Conservation (phyloP, 2,797 vertebrate species). For the Sebastes minor region DNA sequence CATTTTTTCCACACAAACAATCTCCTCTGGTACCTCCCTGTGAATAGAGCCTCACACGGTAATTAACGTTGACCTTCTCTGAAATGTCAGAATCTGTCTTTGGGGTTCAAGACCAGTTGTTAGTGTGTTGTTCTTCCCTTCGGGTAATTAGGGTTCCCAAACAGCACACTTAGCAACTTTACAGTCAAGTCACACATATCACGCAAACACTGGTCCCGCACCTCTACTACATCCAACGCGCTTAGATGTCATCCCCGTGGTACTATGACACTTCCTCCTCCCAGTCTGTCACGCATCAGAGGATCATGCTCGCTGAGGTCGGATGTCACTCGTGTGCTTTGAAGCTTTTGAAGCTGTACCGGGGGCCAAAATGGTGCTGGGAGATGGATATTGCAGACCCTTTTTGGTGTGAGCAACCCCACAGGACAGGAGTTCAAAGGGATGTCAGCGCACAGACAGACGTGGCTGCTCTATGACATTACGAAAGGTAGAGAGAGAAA, state of each 20-base stretch:
- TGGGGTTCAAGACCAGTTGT: constrained; percentile 39
- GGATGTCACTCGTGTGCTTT: constrained; percentile 60
- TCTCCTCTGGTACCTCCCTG: constrained; percentile 5
- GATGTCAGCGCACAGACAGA: constrained; percentile 31
- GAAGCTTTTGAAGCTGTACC: constrained; percentile 64
- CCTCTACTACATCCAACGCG: constrained; percentile 1
- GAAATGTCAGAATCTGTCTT: constrained; percentile 72
- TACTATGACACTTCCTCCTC: constrained; percentile 29
- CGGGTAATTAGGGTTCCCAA: constrained; percentile 55
- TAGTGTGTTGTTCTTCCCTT: constrained; percentile 42
- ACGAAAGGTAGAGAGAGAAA: constrained; percentile 1
- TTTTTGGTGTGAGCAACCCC: constrained; percentile 46
- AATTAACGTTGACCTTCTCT: constrained; percentile 72
- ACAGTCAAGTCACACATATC: constrained; percentile 40
- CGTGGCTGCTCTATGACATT: constrained; percentile 17
- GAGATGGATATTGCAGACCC: constrained; percentile 42
- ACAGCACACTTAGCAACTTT: constrained; percentile 15
- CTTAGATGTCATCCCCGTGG: constrained; percentile 26
- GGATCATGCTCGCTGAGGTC: constrained; percentile 53
- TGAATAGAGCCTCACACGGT: constrained; percentile 31
- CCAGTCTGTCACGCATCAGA: constrained; percentile 52
- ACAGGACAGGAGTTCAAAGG: constrained; percentile 68
- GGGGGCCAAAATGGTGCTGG: constrained; percentile 41
- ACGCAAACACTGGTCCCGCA: neutral
- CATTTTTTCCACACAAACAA: constrained; percentile 33